Percentiles rank a stretch among this genome's conserved stretches.
These are phyloP conservation scores for Eudemis profundana DNA, from an alignment of 2,888 invertebrate genomes.

Conservation along the genomic window DNA sequence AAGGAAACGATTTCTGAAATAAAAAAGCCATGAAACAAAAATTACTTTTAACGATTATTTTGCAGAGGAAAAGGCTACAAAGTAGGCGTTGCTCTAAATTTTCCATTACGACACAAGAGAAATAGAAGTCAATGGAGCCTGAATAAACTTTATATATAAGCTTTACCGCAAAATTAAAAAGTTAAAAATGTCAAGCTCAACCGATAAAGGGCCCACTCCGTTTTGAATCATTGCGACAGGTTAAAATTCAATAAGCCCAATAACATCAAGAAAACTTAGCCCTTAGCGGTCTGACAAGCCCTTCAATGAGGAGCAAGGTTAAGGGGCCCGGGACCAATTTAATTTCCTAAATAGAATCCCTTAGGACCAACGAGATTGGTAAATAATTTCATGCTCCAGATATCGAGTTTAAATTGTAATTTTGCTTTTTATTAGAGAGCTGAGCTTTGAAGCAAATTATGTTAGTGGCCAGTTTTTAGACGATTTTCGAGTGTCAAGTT, in stretches of 20 bases:
- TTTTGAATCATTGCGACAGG: constrained; percentile 2
- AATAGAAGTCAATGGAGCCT: no score
- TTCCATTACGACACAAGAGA: no score
- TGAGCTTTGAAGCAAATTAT: constrained; percentile 2
- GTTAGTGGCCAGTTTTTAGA: neutral
- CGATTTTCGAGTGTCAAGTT: neutral
- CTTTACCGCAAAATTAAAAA: neutral
- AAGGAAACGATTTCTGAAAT: no score
- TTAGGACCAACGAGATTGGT: constrained; percentile 33
- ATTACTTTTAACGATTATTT: no score
- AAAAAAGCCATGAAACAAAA: no score
- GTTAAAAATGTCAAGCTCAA: neutral
- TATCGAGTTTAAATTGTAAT: constrained; percentile 33
- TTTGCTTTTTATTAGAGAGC: constrained; percentile 16
- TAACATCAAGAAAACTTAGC: constrained; percentile 33
- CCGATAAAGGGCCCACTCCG: neutral
- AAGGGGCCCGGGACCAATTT: constrained; percentile 29
- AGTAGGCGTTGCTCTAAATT: no score
- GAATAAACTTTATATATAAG: no score
- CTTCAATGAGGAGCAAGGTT: constrained; percentile 14
- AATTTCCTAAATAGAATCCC: constrained; percentile 42
- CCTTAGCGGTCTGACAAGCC: constrained; percentile 25
- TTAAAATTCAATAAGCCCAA: constrained; percentile 22
- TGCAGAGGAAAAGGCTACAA: no score
- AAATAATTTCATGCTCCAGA: constrained; percentile 38